Base-by-base conservation (phyloP, 2,888 invertebrate genomes). In the Lycocerus yunnanus region DNA sequence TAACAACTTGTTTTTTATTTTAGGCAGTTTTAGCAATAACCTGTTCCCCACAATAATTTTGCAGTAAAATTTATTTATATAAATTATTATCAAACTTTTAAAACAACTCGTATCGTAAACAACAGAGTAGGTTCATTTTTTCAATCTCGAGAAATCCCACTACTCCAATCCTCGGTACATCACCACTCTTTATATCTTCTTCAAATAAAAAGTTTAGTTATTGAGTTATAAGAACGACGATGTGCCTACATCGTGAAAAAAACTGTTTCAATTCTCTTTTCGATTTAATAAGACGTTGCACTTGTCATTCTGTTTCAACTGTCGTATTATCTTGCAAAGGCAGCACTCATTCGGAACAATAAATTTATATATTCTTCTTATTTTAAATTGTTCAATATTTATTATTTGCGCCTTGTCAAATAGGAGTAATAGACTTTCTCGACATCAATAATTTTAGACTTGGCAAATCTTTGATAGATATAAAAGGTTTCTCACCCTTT, bases 251-350 rank as follows among this genome's bases (percentile, higher is more conserved):
- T 43, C 43, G 43, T n/a, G 43, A 43, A 43, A 43, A 43, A 43
- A 43, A 43, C 43, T 43, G 43, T 43, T 43, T 43, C 43, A 43
- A 43, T 60, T 60, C 15, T 16, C 61, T 20, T 63, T 13, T 63
- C 20, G 61, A n/a, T 63, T 18, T 43, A 43, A 43, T 43, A 43
- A 43, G 43, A 43, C 18, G 61, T 63, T 16, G 61, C 20, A 63
- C 61, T 63, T 63, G 61, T 63, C 61, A 63, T 63, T 63, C 20
- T 20, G 18, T 63, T 63, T 63, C 61, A 63, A 63, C 61, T 63
- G 61, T 63, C 61, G 61, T 63, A 63, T 63, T 63, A 63, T 63
- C 18, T 63, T 63, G 61, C 61, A 63, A 63, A 63, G 3, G 61
- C 16, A 63, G 61, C 20, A 63, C 16, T 20, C 16, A 16, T 16